phyloP scores from a whole-genome alignment of 2,797 vertebrate genomes.

The Heteromormyrus szaboi region DNA sequence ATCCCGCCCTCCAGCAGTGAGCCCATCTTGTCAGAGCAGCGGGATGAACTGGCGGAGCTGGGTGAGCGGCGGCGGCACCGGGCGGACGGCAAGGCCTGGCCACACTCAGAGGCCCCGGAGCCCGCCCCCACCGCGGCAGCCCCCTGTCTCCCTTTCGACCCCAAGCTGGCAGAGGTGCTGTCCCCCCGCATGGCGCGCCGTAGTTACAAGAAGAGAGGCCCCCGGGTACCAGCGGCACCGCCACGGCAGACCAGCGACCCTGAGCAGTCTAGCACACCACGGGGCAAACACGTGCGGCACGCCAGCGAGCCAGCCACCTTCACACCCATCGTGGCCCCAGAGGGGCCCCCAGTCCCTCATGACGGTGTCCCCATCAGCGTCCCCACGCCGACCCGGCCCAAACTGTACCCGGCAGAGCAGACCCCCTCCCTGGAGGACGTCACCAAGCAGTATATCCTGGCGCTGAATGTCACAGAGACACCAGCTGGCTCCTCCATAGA shows the following conservation, averaged over 20 bases:
- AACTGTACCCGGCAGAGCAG: conserved; percentile 50
- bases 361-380: conserved; percentile 28
- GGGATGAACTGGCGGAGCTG: conserved; percentile 55
- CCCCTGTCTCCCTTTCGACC: conserved; percentile 67
- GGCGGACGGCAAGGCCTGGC: conserved; percentile 46
- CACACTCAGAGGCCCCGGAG: conserved; percentile 60
- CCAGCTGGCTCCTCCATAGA: conserved; percentile 49
- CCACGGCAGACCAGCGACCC: conserved; percentile 57
- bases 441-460: conserved; percentile 77
- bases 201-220: conserved; percentile 76
- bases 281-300: conserved; percentile 78
- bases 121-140: conserved; percentile 35
- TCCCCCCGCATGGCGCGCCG: conserved; percentile 72
- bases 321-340: conserved; percentile 67
- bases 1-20: conserved; percentile 89
- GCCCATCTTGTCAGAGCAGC: conserved; percentile 80
- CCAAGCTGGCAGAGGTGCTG: conserved; percentile 69
- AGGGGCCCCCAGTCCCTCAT: conserved; percentile 47
- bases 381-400: conserved; percentile 45
- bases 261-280: conserved; percentile 38
- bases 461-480: conserved; percentile 59
- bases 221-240: conserved; percentile 46
- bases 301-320: conserved; percentile 81
- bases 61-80: conserved; percentile 39
- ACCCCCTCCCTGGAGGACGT: conserved; percentile 78